These are phyloP conservation scores for Plumapathes pennacea DNA, from an alignment of 92 coral and sea anemone species.

Conservation along the genomic window DNA sequence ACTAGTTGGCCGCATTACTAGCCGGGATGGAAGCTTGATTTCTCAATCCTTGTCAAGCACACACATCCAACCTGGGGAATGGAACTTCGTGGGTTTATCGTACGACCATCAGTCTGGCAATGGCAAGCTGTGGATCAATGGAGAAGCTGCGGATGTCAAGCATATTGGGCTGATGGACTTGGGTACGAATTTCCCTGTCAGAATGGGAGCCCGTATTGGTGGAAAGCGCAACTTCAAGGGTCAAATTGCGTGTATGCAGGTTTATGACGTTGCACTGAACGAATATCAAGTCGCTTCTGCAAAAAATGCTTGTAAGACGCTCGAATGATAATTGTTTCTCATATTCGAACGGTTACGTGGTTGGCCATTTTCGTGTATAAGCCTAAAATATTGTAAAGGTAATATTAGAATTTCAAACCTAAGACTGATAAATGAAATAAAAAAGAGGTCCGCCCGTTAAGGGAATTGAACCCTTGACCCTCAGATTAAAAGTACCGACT, in stretches of 20 bases:
- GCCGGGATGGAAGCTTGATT: slow-evolving; percentile 19
- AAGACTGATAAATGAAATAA: too few relatives aligned
- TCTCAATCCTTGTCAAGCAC: slow-evolving; percentile 35
- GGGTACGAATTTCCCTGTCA: slow-evolving; percentile 51
- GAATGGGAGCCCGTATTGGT: slow-evolving; percentile 59
- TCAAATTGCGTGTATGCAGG: slow-evolving; percentile 23
- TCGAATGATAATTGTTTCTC: too few relatives aligned
- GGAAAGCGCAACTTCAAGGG: slow-evolving; percentile 56
- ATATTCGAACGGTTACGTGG: too few relatives aligned
- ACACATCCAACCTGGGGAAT: slow-evolving; percentile 19
- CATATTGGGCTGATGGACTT: slow-evolving; percentile 31
- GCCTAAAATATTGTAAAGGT: too few relatives aligned
- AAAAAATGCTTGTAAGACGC: slow-evolving; percentile 4
- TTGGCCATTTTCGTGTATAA: too few relatives aligned
- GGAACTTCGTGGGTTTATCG: slow-evolving; percentile 60
- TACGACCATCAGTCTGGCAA: slow-evolving; percentile 45
- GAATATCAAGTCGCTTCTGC: neutral
- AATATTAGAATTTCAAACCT: too few relatives aligned
- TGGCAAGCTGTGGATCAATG: slow-evolving; percentile 57
- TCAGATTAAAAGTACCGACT: too few relatives aligned
- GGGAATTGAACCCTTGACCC: too few relatives aligned
- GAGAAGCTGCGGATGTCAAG: slow-evolving; percentile 16
- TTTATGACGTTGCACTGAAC: slow-evolving; percentile 13
- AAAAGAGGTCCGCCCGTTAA: too few relatives aligned
- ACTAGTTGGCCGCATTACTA: slow-evolving; percentile 52